Evolutionary conservation across 2,888 invertebrate species (phyloP).

Genomic region (Scaptomyza reducta): DNA sequence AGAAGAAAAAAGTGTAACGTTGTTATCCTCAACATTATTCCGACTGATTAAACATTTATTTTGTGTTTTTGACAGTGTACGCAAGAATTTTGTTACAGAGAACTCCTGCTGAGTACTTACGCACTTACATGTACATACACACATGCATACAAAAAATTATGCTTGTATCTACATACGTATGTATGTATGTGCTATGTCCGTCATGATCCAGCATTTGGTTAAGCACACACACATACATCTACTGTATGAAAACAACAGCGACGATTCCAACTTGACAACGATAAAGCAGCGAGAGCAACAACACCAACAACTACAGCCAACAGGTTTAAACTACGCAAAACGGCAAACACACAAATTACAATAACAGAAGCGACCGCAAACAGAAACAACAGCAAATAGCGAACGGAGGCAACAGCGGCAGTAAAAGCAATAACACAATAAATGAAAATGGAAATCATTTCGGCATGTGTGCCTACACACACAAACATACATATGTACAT

Average conservation of each 20-base stretch:
- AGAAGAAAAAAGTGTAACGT: background rate
- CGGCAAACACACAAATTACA: conserved; percentile 62
- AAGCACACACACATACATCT: background rate
- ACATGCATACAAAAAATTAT: too few species aligned
- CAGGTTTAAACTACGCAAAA: conserved; percentile 71
- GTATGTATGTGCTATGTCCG: background rate
- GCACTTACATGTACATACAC: background rate
- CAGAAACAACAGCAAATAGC: conserved; percentile 21
- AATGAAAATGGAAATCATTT: conserved; percentile 63
- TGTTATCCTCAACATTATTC: background rate
- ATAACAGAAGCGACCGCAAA: conserved; percentile 65
- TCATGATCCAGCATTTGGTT: conserved; percentile 2
- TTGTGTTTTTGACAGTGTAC: background rate
- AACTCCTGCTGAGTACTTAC: conserved; percentile 3
- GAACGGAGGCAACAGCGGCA: conserved; percentile 28
- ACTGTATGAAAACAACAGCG: conserved; percentile 20
- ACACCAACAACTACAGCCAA: conserved; percentile 44
- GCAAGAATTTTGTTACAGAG: background rate
- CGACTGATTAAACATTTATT: background rate
- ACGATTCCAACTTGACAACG: conserved; percentile 27
- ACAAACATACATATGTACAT: conserved; percentile 1
- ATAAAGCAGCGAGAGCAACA: conserved; percentile 1
- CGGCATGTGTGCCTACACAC: conserved; percentile 43
- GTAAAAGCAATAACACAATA: conserved; percentile 56
- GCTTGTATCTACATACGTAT: background rate